Conservation (phyloP, 2,797 vertebrate genomes). For the Falco rusticolus region DNA sequence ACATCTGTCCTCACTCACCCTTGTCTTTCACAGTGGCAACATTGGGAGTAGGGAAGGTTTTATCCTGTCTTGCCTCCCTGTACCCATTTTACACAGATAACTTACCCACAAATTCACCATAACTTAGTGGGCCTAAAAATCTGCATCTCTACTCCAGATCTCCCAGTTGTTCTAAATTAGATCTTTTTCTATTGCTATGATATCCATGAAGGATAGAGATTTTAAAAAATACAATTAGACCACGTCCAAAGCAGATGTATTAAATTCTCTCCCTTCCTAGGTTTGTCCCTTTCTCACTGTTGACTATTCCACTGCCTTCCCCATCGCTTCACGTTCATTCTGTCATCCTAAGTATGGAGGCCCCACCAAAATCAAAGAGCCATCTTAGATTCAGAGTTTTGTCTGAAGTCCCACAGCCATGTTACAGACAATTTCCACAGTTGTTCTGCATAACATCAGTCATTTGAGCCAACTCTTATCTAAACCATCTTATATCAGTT, state of each 20-base stretch:
- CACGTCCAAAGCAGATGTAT: neutral
- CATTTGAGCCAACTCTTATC: neutral
- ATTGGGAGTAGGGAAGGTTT: rapidly evolving
- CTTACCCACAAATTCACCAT: neutral
- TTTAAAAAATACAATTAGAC: neutral
- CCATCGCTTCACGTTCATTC: neutral
- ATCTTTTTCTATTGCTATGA: neutral
- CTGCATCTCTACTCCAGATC: neutral
- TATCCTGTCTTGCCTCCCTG: neutral
- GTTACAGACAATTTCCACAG: neutral
- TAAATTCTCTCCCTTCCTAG: neutral
- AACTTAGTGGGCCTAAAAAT: neutral
- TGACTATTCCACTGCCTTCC: neutral
- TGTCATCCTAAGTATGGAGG: neutral
- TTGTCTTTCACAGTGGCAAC: neutral
- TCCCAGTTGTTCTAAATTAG: neutral
- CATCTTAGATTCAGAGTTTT: neutral
- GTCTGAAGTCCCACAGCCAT: neutral
- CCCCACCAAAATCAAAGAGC: neutral
- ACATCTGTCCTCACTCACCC: neutral
- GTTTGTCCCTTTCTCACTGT: neutral
- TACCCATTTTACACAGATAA: neutral
- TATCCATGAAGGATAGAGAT: neutral
- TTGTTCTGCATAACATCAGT: neutral
- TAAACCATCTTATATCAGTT: neutral